phyloP scores from a whole-genome alignment of 2,113 vertebrate genomes.

The Cynopterus brachyotis region DNA sequence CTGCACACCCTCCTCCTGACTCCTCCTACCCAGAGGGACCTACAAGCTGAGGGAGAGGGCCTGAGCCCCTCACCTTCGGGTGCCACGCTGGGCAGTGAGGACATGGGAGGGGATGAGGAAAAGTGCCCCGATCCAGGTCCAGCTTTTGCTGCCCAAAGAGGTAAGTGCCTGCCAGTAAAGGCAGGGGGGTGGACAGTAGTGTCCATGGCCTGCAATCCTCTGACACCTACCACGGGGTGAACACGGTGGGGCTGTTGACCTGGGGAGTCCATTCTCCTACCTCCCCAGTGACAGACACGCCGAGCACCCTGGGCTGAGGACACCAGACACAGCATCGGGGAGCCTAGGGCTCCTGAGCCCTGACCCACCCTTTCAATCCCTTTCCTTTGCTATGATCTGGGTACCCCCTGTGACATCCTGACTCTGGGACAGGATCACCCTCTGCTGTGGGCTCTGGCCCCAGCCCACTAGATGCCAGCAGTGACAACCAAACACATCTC shows the following conservation, averaged over 20 bases:
- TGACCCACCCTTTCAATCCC: neutral
- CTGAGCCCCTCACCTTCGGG: neutral
- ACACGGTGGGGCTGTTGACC: too few species aligned
- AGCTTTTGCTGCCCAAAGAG: neutral
- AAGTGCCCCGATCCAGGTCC: too few species aligned
- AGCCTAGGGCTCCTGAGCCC: neutral
- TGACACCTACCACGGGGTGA: neutral
- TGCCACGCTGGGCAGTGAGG: neutral
- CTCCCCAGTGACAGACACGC: neutral
- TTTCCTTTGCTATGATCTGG: neutral
- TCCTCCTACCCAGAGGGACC: neutral
- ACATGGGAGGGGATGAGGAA: neutral
- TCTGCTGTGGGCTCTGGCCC: neutral
- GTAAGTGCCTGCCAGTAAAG: neutral
- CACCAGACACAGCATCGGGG: neutral
- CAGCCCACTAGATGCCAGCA: neutral
- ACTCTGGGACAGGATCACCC: neutral
- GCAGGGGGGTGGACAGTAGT: fast-evolving
- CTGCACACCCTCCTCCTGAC: neutral
- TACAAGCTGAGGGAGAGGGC: neutral
- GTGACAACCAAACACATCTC: neutral
- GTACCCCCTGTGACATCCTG: neutral
- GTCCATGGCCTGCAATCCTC: neutral
- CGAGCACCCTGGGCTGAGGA: neutral
- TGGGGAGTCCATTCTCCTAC: neutral